Evolutionary conservation across 2,888 invertebrate genomes (phyloP), one percentile per base, ranked within the genome.

Genomic region (Andrena haemorrhoa): DNA sequence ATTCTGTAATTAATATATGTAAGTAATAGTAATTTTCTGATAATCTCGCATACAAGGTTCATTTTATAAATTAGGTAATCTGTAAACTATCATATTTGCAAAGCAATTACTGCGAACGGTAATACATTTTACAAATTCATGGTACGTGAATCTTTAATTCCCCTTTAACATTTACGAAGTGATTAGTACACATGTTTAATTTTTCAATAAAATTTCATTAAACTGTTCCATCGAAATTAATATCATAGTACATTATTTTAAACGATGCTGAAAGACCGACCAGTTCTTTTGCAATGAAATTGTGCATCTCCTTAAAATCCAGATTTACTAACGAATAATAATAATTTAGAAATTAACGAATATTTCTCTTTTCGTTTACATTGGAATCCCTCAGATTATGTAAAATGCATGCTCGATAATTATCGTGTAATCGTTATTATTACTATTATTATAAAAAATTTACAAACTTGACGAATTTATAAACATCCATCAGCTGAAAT

Each of bases 1-100:
- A 84, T 89, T 83, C 81, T 81, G 74, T 86, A 87, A 81, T 68
- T 69, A 12, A 51, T 29, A 63, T 35, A 58, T 74, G 68, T 79
- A 85, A 74, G 53, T 75, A 71, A 80, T 80, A 75, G 56, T 49
- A 65, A 69, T 84, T 86, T 79, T 53, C 61, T 75, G 63, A 65
- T 64, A 69, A 69, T 60, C 26, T 41, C 33, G 16, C 49, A 35
- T 31, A 73, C 49, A 5, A 51, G 60, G 3, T 80, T 80, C 35
- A 41, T 75, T 68, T 71, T 41, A 79, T 69, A 73, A 61, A 80
- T 79, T 58, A 51, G 20, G 23, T 70, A 33, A 79, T 72, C 35
- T 29, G 47, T 72, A 68, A 60, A 20, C 16, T 61, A 66, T 71
- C 35, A 58, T 64, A 66, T 51, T 68, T 75, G 49, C 56, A 68